A percentile compares a stretch with the other conserved stretches of the same genome.
These are phyloP conservation scores for Chaenogobius annularis DNA, from an alignment of 2,113 vertebrate species.

Conservation along the genomic window DNA sequence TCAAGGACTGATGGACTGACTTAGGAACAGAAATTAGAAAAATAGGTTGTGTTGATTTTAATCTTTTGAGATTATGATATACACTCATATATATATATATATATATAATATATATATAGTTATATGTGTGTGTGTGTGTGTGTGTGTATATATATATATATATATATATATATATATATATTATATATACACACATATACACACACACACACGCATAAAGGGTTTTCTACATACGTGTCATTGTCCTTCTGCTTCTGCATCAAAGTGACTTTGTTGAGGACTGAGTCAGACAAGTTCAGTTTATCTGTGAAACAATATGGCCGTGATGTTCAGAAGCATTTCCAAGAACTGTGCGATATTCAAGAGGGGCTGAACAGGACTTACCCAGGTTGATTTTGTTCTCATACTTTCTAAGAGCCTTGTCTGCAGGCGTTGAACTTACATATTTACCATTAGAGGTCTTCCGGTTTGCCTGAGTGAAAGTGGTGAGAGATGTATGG, in stretches of 20 bases:
- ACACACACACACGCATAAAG: too few species aligned
- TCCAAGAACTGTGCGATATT: not conserved
- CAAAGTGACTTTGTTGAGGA: conserved; percentile 75
- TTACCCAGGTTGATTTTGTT: conserved; percentile 79
- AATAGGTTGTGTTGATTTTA: too few species aligned
- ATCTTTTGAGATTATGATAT: too few species aligned
- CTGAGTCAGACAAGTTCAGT: conserved; percentile 64
- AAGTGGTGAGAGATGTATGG: not conserved
- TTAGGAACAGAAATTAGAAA: too few species aligned
- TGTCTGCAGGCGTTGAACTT: conserved; percentile 63
- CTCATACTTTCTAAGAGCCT: conserved; percentile 76
- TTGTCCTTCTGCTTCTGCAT: conserved; percentile 74
- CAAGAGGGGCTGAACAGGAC: not conserved
- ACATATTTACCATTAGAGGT: conserved; percentile 49
- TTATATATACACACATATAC: too few species aligned
- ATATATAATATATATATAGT: too few species aligned
- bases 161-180: too few species aligned
- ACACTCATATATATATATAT: too few species aligned
- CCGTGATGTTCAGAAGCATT: not conserved
- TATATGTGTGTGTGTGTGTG: too few species aligned
- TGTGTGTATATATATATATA: too few species aligned
- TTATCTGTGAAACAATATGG: conserved; percentile 62
- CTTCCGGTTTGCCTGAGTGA: conserved; percentile 55
- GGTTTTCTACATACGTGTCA: conserved; percentile 61
- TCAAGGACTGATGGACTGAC: too few species aligned